Evolutionary conservation across 2,113 vertebrate species (phyloP).

Genomic region (Furnarius figulus): DNA sequence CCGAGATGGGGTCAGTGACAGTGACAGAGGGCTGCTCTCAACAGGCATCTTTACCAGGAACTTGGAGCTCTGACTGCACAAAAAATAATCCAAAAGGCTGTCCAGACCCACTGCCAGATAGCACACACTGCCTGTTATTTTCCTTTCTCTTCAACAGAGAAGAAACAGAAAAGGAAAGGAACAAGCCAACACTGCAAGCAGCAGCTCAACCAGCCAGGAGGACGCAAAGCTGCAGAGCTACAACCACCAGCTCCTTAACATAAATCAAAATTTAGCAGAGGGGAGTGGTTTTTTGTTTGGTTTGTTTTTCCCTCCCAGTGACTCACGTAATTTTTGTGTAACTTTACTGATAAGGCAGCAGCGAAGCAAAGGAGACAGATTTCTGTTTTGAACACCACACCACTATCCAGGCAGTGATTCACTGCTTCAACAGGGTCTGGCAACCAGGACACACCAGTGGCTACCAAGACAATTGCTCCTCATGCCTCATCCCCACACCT

Average conservation of each 20-base stretch:
- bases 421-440: not conserved
- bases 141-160: not conserved
- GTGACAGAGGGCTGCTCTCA: not conserved
- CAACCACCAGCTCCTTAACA: not conserved
- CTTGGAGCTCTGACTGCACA: not conserved
- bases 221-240: not conserved
- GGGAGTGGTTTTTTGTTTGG: not conserved
- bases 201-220: not conserved
- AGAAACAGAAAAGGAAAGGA: not conserved
- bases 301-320: not conserved
- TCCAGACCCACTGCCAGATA: not conserved
- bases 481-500: not conserved
- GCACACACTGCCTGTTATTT: not conserved
- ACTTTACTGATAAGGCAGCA: not conserved
- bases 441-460: not conserved
- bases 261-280: not conserved
- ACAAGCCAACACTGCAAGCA: not conserved
- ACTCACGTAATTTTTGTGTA: not conserved
- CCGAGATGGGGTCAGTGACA: not conserved
- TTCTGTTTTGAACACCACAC: not conserved
- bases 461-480: not conserved
- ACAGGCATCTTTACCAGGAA: not conserved
- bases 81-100: not conserved
- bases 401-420: not conserved
- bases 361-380: not conserved